phyloP scores from a whole-genome alignment of 1,140 invertebrate genomes.

The Hyles euphorbiae region DNA sequence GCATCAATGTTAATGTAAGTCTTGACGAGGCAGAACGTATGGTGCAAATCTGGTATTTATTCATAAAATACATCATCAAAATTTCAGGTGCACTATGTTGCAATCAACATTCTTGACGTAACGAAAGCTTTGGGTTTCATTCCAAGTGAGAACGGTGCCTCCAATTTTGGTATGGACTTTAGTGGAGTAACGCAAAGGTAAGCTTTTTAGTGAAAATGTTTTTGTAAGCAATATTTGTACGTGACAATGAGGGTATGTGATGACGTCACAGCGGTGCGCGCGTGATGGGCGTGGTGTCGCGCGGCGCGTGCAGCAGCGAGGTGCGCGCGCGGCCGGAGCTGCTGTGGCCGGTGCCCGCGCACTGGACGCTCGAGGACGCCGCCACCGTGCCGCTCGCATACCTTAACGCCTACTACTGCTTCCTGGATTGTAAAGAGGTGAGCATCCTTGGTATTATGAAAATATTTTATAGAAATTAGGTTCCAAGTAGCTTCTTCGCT shows the following conservation, averaged over 20 bases:
- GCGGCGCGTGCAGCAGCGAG: constrained; percentile 8
- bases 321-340: constrained; percentile 37
- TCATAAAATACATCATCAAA: too few species aligned
- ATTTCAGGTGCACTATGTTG: constrained; percentile 16
- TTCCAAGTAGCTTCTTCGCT: too few species aligned
- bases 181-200: constrained; percentile 36
- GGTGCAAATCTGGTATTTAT: too few species aligned
- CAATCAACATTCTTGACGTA: constrained; percentile 22
- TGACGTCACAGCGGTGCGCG: constrained; percentile 25
- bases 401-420: constrained; percentile 60
- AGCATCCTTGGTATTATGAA: background rate
- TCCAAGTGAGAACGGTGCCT: background rate
- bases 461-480: background rate
- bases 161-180: constrained; percentile 37
- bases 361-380: constrained; percentile 85
- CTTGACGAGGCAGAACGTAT: too few species aligned
- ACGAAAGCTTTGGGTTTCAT: constrained; percentile 25
- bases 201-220: background rate
- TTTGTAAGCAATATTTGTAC: background rate
- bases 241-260: background rate
- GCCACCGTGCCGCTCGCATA: constrained; percentile 80
- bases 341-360: constrained; percentile 81
- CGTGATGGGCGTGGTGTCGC: constrained; percentile 38
- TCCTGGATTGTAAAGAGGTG: constrained; percentile 42
- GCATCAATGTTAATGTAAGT: too few species aligned